Conservation (phyloP, 2,888 invertebrate genomes). For the Platycheirus albimanus region DNA sequence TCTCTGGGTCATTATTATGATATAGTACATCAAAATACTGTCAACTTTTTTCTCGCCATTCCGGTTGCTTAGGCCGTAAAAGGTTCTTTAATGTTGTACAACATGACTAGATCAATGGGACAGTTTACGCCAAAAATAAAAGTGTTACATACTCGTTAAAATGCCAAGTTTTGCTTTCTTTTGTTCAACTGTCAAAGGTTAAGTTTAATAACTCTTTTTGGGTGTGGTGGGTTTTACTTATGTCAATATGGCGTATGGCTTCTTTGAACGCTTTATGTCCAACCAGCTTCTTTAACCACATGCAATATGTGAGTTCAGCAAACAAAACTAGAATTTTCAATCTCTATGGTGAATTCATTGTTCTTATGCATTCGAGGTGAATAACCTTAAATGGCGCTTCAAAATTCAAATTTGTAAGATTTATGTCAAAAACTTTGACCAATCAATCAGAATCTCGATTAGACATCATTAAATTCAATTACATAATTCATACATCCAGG, state of each 20-base stretch:
- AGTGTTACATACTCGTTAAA: constrained; percentile 47
- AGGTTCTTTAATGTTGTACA: neutral
- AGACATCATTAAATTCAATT: constrained; percentile 75
- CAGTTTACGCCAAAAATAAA: constrained; percentile 55
- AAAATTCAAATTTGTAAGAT: constrained; percentile 36
- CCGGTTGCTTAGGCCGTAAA: constrained; percentile 41
- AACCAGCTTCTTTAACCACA: too few species aligned
- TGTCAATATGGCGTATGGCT: too few species aligned
- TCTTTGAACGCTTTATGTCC: too few species aligned
- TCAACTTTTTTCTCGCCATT: constrained; percentile 36
- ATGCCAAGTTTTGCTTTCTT: constrained; percentile 65
- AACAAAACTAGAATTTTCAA: neutral
- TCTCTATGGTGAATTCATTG: neutral
- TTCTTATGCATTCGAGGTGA: constrained; percentile 17
- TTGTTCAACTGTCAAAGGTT: constrained; percentile 26
- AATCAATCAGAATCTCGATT: constrained; percentile 74
- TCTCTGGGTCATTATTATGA: constrained; percentile 39
- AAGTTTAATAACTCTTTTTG: constrained; percentile 22
- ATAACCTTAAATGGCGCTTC: constrained; percentile 41
- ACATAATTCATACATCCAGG: constrained; percentile 30
- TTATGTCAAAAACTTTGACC: constrained; percentile 70
- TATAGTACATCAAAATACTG: neutral
- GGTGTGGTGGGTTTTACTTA: neutral
- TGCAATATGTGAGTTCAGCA: neutral
- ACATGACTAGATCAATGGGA: constrained; percentile 69